Percentiles rank a stretch among this genome's conserved stretches.
Evolutionary conservation across 2,113 vertebrate genomes (phyloP).

Genomic region (Raja brachyura): DNA sequence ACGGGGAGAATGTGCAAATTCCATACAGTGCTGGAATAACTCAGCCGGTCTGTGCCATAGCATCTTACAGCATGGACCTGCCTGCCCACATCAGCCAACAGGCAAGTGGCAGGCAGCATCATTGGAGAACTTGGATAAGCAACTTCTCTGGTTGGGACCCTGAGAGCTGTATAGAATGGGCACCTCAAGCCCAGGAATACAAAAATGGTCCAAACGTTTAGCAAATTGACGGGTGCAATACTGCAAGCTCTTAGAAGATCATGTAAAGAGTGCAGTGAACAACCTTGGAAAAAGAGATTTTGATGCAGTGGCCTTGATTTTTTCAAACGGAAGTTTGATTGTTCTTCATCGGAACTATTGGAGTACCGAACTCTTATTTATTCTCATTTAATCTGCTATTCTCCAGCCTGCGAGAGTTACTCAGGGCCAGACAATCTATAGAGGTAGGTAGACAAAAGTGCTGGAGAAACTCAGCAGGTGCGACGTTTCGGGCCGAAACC

Average conservation of each 20-base stretch:
- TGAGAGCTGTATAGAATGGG: background rate
- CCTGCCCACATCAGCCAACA: no score
- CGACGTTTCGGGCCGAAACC: no score
- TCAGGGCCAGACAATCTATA: background rate
- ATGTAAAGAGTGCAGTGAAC: background rate
- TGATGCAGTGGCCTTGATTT: background rate
- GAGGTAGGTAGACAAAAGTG: background rate
- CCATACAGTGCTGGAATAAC: no score
- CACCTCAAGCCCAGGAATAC: background rate
- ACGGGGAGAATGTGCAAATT: no score
- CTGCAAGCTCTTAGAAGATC: background rate
- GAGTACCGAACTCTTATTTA: no score
- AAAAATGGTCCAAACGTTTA: background rate
- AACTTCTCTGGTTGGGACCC: no score
- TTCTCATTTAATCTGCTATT: background rate
- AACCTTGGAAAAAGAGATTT: background rate
- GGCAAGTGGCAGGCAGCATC: no score
- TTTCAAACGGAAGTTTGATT: background rate
- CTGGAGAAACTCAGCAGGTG: no score
- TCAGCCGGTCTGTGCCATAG: no score
- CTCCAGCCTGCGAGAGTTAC: background rate
- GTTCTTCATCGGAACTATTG: background rate
- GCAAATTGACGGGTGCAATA: background rate
- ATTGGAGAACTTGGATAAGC: no score
- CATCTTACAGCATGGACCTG: no score